Base-by-base conservation (phyloP, 2,888 invertebrate genomes). In the Drosophila neonasuta region DNA sequence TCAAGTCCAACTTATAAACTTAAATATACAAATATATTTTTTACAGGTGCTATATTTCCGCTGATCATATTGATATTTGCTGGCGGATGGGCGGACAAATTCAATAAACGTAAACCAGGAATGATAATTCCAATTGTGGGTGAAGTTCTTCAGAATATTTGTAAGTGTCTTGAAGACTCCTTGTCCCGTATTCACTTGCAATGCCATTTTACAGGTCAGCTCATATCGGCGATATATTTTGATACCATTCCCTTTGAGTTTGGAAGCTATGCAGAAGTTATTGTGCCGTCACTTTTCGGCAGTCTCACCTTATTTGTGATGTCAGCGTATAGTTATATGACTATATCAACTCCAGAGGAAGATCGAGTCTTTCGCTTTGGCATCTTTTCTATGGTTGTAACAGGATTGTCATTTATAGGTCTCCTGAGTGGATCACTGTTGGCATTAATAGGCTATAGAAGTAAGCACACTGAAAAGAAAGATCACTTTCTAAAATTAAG, bases 31-130 rank as follows among this genome's bases (percentile, higher is more conserved):
- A 20, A 20, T 20, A 20, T 20, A 3, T 13, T 30, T 13, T 30
- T 7, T 36, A 20, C 41, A 90, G 91, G 90, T 44, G 88, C 90
- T 2, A 89, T 91, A 46, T 91, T 91, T 15, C 91, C 91, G 2
- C 55, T 91, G 48, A 90, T 91, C 65, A 90, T 91, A 11, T 76
- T 91, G 24, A 79, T 91, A 0, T 91, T 91, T 59, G 91, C 91
- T 50, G 91, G 91, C 13, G 90, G 91, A 1, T 91, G 91, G 91
- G 89, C 90, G 42, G 91, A 91, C 79, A 87, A 89, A 36, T 90
- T 89, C 64, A 90, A 90, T 36, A 88, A 89, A 48, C 80, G 91
- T 4, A 91, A 91, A 59, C 91, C 91, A 10, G 91, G 91, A 51
- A 90, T 91, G 84, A 80, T 91, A 13, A 56, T 90, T 36, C 91